Base-by-base conservation (phyloP, 2,888 invertebrate genomes). In the Lasioglossum pauxillum region DNA sequence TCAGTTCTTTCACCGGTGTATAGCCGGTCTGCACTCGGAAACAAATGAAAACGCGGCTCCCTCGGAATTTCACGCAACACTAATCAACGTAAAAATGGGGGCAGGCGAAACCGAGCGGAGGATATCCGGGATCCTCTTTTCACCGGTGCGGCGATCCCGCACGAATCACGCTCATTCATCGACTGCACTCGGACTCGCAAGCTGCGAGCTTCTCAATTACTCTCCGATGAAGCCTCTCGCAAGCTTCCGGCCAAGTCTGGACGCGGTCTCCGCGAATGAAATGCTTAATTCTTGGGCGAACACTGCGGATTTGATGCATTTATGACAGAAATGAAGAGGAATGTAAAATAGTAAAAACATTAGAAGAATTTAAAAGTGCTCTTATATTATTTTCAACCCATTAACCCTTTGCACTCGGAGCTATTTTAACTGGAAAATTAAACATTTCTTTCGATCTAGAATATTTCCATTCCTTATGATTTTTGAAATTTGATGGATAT, bases 161-260 rank as follows among this genome's bases (percentile, higher is more conserved):
- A 41, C 53, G 81, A 71, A 82, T 75, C 60, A n/a, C 19, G 16
- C 67, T 64, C 75, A 41, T 82, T 75, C 83, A 72, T 78, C 49
- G 49, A 3, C 35, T 69, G 41, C 78, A 64, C 75, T 74, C 71
- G 44, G 69, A 35, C 69, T 67, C 88, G 46, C 69, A 41, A 38
- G 64, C 38, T 49, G 83, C 64, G 64, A 84, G 74, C 75, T 80
- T 84, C 85, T 78, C 84, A 71, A 85, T 85, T 85, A 85, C 80
- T 85, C 75, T 57, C 57, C 57, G n/a, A n/a, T 57, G n/a, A n/a
- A 57, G 57, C n/a, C n/a, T n/a, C 57, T n/a, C n/a, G 57, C 57
- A 57, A 57, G 57, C n/a, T n/a, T n/a, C 57, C 4, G n/a, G 57
- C 3, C 57, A 57, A n/a, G 57, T 57, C 57, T n/a, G 57, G n/a